These are phyloP conservation scores for Eupithecia vulgata DNA, from an alignment of 2,888 invertebrate genomes.

Conservation along the genomic window DNA sequence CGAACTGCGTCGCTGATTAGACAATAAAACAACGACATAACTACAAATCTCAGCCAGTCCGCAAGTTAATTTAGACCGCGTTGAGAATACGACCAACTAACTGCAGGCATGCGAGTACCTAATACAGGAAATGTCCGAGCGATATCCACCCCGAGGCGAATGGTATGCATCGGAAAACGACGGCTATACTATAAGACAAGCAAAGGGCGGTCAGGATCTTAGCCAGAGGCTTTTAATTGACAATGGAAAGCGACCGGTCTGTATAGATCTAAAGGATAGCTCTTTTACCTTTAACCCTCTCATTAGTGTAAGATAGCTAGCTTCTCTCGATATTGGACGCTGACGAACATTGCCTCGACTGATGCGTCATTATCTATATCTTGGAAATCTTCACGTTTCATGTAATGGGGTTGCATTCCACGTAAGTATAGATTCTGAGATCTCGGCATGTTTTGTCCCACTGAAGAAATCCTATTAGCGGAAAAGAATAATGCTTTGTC, in stretches of 20 bases:
- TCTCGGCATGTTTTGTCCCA: neutral
- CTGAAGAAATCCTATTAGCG: conserved; percentile 2
- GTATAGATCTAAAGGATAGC: conserved; percentile 66
- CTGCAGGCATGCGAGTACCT: conserved; percentile 63
- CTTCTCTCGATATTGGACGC: conserved; percentile 46
- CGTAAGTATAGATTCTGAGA: conserved; percentile 32
- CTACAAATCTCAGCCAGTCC: conserved; percentile 61
- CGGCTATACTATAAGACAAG: conserved; percentile 74
- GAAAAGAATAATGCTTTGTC: neutral
- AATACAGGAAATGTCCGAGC: conserved; percentile 80
- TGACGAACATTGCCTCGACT: conserved; percentile 54
- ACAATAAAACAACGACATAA: conserved; percentile 51
- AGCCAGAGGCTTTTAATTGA: conserved; percentile 78
- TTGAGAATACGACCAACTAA: conserved; percentile 69
- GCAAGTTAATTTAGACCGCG: conserved; percentile 66
- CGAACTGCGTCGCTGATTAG: conserved; percentile 50
- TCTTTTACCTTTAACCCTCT: conserved; percentile 70
- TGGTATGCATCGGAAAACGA: conserved; percentile 75
- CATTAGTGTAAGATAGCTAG: conserved; percentile 57
- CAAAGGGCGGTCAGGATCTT: conserved; percentile 75
- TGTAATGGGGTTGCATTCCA: conserved; percentile 49
- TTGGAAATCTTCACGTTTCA: conserved; percentile 55
- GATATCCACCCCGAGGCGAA: conserved; percentile 74
- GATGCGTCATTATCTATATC: conserved; percentile 60
- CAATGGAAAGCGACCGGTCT: conserved; percentile 71